phyloP scores from a whole-genome alignment of 2,113 vertebrate genomes.

The Bungarus multicinctus region DNA sequence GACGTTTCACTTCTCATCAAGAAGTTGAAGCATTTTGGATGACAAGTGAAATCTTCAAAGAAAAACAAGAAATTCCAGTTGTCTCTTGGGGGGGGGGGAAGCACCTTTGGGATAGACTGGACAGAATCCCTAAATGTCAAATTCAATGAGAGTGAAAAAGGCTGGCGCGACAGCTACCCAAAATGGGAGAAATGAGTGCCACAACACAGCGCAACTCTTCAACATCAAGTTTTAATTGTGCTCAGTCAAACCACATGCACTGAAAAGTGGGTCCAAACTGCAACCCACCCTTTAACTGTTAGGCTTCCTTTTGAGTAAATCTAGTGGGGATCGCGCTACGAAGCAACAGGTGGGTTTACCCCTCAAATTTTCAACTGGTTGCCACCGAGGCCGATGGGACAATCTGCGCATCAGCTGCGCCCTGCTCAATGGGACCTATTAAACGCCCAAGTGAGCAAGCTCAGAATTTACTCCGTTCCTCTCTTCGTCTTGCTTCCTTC shows the following conservation, averaged over 20 bases:
- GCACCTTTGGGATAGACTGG: not conserved
- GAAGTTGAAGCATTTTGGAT: not conserved
- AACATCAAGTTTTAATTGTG: not conserved
- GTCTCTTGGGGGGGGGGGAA: not conserved
- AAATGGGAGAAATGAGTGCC: not conserved
- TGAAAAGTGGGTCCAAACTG: not conserved
- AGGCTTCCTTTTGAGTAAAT: not conserved
- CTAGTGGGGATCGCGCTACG: not conserved
- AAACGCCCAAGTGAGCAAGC: not conserved
- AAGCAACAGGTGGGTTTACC: not conserved
- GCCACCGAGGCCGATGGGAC: not conserved
- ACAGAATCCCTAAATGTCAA: not conserved
- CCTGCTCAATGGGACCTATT: no score
- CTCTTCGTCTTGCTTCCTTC: not conserved
- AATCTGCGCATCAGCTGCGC: not conserved
- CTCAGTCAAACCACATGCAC: no score
- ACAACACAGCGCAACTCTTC: not conserved
- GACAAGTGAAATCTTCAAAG: not conserved
- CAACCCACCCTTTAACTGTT: not conserved
- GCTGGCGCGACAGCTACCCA: not conserved
- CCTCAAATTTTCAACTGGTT: not conserved
- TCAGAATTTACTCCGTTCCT: not conserved
- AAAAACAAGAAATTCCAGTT: not conserved
- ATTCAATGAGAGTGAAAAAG: not conserved
- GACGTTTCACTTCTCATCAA: no score